A percentile compares a stretch with the other conserved stretches of the same genome.
phyloP scores from a whole-genome alignment of 1,140 invertebrate genomes.

The Cotesia typhae region DNA sequence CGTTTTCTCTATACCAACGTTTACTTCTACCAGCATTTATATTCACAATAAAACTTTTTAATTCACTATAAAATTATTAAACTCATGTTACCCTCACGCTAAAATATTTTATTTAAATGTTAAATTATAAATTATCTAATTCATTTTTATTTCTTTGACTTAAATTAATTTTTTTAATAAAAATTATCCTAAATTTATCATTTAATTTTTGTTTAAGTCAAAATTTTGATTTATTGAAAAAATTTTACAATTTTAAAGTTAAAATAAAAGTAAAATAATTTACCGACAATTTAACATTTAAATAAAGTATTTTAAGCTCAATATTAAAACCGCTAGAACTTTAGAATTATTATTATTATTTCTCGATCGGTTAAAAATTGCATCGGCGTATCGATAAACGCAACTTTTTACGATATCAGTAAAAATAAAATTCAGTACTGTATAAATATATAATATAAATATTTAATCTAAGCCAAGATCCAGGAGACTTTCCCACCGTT shows the following conservation, averaged over 20 bases:
- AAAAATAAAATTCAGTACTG: not conserved
- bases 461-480: not conserved
- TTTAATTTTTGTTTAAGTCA: not conserved
- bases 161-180: no score
- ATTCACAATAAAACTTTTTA: constrained; percentile 5
- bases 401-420: no score
- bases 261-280: no score
- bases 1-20: constrained; percentile 6
- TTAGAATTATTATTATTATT: no score
- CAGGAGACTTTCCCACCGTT: constrained; percentile 7
- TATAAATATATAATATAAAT: not conserved
- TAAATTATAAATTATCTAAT: not conserved
- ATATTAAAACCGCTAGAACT: no score
- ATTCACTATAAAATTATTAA: not conserved
- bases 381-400: no score
- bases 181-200: not conserved
- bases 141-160: no score
- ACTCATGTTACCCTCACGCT: not conserved
- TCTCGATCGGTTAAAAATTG: no score
- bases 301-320: no score
- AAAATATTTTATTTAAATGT: not conserved
- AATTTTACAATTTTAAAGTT: no score
- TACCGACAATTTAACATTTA: no score
- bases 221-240: no score
- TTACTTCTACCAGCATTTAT: not conserved